Base-by-base conservation (phyloP, 2,113 vertebrate species). In the Cichladusa arquata region DNA sequence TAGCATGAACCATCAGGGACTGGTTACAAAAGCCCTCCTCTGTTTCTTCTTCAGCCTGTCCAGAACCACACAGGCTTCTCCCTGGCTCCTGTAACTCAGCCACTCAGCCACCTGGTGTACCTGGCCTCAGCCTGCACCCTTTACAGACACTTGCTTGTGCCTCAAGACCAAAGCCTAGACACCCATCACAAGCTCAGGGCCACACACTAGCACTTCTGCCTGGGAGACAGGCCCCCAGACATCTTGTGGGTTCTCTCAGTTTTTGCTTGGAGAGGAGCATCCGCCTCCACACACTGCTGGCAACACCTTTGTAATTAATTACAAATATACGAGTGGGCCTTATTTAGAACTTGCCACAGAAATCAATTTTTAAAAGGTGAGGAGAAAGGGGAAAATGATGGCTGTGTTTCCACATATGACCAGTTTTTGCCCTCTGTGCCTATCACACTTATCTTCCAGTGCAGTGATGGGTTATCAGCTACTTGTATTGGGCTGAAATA, bases 251-350 rank as follows among this genome's bases (percentile, higher is more conserved):
- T 28, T 77, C 56, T 70, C 29, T 8, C 38, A 31, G 12, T 29
- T 88, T 42, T 47, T 31, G 5, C 9, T 34, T n/a, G 10, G 22
- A 40, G 12, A 45, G 6, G 2, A 62, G 24, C 9, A 16, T 40
- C 9, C 9, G 0, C 2, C 6, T 9, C 34, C 1, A 0, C 0
- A 0, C 29, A 17, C 17, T 29, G 16, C 34, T 3, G 0, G 17
- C n/a, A 71, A 9, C 22, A 33, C 2, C 8, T 33, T 44, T 33
- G 9, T 14, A 47, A 40, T 36, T 36, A 51, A 65, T 58, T 34
- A 47, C 12, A 45, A 69, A 25, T 33, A 53, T 29, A 69, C 15
- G 13, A 25, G 7, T 14, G 7, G 19, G 34, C 70, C 16, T 47
- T 71, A 19, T 7, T 65, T 66, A 77, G 45, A 86, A 60, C 9